A percentile compares a stretch with the other conserved stretches of the same genome.
Evolutionary conservation across 2,797 vertebrate genomes (phyloP).

Genomic region (Acestrorhynchus altus): DNA sequence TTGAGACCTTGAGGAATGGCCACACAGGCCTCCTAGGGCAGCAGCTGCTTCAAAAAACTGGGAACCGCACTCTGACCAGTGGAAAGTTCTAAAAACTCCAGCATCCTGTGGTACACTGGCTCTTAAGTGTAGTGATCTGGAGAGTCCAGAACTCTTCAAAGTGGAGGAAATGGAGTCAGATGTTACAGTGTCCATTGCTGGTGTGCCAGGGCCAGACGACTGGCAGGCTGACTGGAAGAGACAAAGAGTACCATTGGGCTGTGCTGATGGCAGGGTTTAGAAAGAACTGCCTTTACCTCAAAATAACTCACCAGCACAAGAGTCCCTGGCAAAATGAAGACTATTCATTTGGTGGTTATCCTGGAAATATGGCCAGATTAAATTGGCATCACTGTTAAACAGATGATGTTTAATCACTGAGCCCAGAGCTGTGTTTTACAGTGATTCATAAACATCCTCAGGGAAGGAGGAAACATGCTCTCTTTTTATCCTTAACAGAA

Average conservation of each 20-base stretch:
- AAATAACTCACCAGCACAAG: constrained; percentile 39
- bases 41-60: constrained; percentile 59
- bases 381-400: constrained; percentile 31
- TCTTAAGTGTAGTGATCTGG: constrained; percentile 60
- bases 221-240: constrained; percentile 58
- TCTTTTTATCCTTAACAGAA: constrained; percentile 69
- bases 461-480: constrained; percentile 5
- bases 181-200: constrained; percentile 52
- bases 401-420: constrained; percentile 24
- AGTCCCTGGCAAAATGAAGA: constrained; percentile 12
- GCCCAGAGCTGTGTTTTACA: constrained; percentile 3
- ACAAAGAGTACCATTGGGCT: constrained; percentile 39
- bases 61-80: constrained; percentile 66
- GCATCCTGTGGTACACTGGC: constrained; percentile 55
- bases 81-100: constrained; percentile 40
- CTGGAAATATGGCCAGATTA: constrained; percentile 41
- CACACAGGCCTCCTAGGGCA: constrained; percentile 58
- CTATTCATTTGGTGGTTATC: constrained; percentile 44
- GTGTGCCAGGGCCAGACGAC: constrained; percentile 62
- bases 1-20: constrained; percentile 42
- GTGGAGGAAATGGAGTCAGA: constrained; percentile 50
- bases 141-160: constrained; percentile 64
- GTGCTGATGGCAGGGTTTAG: constrained; percentile 30
- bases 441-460: constrained; percentile 21
- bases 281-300: constrained; percentile 34